Conservation (phyloP, 2,888 invertebrate genomes). For the Shargacucullia verbasci region DNA sequence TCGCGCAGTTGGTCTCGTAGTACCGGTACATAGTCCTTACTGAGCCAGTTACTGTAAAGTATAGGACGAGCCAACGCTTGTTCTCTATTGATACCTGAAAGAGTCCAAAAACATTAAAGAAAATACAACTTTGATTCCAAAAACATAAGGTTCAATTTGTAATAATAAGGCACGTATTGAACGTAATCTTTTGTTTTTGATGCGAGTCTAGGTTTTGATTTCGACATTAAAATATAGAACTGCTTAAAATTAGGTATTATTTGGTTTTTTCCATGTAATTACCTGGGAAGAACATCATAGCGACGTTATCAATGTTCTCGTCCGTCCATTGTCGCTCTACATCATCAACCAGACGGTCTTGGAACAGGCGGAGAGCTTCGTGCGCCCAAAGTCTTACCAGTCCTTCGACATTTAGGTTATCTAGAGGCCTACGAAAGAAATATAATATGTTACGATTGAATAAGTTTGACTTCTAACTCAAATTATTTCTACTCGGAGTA, state of each 20-base stretch:
- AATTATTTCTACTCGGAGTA: too few relatives aligned
- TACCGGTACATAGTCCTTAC: constrained; percentile 99
- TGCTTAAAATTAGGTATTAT: too few relatives aligned
- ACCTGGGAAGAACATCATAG: constrained; percentile 98
- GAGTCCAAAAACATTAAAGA: not conserved
- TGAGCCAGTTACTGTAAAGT: constrained; percentile 99
- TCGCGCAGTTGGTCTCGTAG: constrained; percentile 98
- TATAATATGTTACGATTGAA: not conserved
- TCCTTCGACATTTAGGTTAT: constrained; percentile 97
- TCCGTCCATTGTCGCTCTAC: constrained; percentile 99
- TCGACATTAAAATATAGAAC: too few relatives aligned
- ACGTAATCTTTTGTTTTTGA: too few relatives aligned
- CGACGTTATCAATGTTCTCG: constrained; percentile 98
- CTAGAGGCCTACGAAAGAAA: constrained; percentile 92
- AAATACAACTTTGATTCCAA: not conserved
- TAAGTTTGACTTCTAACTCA: too few relatives aligned
- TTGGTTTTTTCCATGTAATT: constrained; percentile 12
- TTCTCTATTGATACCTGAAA: constrained; percentile 93
- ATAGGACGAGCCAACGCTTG: constrained; percentile 97
- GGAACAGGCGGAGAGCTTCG: constrained; percentile 99
- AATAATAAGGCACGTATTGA: not conserved
- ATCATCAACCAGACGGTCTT: constrained; percentile 98
- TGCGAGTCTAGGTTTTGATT: too few relatives aligned
- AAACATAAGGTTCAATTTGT: not conserved
- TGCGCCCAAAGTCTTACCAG: constrained; percentile 99